phyloP scores from a whole-genome alignment of 2,113 vertebrate species.

The Rhombomys opimus region DNA sequence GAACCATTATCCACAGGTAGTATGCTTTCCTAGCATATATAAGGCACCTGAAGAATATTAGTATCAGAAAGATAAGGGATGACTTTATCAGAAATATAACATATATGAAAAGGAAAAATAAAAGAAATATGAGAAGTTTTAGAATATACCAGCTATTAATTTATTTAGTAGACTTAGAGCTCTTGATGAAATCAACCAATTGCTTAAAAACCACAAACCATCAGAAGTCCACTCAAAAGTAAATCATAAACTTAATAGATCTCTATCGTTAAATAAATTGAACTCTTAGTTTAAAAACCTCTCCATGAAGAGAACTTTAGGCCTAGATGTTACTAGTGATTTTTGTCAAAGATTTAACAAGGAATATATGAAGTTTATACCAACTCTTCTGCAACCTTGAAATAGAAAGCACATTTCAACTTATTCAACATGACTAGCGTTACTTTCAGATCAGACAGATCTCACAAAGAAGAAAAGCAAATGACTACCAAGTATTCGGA shows the following conservation, averaged over 20 bases:
- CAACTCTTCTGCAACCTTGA: neutral
- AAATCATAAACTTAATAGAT: slow-evolving; percentile 17
- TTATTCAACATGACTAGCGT: neutral
- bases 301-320: neutral
- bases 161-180: neutral
- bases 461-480: neutral
- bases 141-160: neutral
- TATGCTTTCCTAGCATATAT: neutral
- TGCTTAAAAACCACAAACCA: slow-evolving; percentile 6
- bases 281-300: neutral
- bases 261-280: neutral
- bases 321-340: neutral
- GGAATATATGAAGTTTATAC: neutral
- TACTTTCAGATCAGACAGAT: neutral
- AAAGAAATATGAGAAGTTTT: slow-evolving; percentile 6
- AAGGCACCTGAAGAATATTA: neutral
- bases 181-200: neutral
- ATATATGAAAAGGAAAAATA: neutral
- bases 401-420: neutral
- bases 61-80: neutral
- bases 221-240: slow-evolving; percentile 1
- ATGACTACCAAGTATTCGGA: neutral
- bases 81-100: neutral
- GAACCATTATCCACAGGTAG: neutral
- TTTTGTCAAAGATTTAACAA: slow-evolving; percentile 1